phyloP scores from a whole-genome alignment of 2,113 vertebrate species.

The Ophthalmolycus amberensis region DNA sequence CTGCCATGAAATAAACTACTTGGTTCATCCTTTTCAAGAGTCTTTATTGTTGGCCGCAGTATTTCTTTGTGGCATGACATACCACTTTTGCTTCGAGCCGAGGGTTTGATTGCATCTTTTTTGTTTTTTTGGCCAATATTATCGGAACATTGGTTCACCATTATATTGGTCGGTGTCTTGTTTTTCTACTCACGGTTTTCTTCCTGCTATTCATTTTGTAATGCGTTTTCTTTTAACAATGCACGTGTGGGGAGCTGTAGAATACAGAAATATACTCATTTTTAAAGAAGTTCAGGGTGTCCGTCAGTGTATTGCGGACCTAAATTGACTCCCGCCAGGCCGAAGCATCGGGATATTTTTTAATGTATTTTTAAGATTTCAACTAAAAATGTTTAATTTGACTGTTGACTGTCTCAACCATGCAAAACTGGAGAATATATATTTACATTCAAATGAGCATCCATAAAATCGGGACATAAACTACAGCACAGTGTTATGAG shows the following conservation, averaged over 20 bases:
- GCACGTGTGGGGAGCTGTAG: neutral
- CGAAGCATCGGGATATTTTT: neutral
- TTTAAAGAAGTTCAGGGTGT: neutral
- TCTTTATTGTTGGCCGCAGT: neutral
- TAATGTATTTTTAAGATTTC: neutral
- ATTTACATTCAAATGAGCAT: slow-evolving; percentile 14
- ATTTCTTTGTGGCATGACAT: neutral
- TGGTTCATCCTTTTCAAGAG: neutral
- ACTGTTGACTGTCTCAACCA: neutral
- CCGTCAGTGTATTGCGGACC: neutral
- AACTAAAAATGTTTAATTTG: slow-evolving; percentile 8
- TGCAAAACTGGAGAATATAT: slow-evolving; percentile 15
- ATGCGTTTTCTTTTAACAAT: neutral
- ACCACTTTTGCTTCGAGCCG: neutral
- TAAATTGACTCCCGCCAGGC: neutral
- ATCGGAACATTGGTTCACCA: neutral
- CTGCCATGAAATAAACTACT: neutral
- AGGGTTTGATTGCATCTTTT: neutral
- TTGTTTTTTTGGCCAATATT: neutral
- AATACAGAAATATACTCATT: neutral
- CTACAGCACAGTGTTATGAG: neutral
- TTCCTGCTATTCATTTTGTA: neutral
- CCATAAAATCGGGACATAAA: slow-evolving; percentile 21
- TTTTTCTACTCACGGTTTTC: neutral
- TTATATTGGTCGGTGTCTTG: neutral